Base-by-base conservation (phyloP, 2,888 invertebrate species). In the Iselma pallidipennis region DNA sequence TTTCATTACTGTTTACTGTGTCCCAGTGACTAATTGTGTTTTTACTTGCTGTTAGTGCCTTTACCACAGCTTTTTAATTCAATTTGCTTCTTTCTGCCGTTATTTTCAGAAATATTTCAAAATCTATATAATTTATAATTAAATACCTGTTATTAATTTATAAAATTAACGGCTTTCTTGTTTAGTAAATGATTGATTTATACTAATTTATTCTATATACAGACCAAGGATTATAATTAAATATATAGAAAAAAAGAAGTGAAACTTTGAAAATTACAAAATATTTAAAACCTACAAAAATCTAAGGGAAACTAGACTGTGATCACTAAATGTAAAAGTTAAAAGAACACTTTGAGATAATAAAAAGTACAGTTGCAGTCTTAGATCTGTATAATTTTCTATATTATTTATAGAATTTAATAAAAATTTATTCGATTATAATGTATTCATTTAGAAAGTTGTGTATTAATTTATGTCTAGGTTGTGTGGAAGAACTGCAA, bases 401-500 rank as follows among this genome's bases (percentile, higher is more conserved):
- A 16, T n/a, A 33, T 57, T 19, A 33, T 33, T 29, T 60, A 50
- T 50, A 3, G 23, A 4, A 14, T 53, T 37, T 25, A 62, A 49
- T 57, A 50, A 49, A 52, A 33, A 26, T 14, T 49, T 21, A 45
- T 37, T 62, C 51, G 16, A 16, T 42, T 42, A 42, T 1, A 19
- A 42, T 9, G 5, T 19, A 42, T 42, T 21, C 1, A 42, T 42
- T 42, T 42, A 42, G 42, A 42, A 42, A 42, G 42, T 42, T 42
- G 42, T 21, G 3, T 42, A 19, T n/a, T 9, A 42, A 42, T 42
- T 42, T 10, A 48, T 29, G 69, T 72, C 26, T 76, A 91, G 91
- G 89, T 63, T 95, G 95, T 75, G 88, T 89, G 1, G 86, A 87
- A 51, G 88, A 90, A 55, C 84, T 95, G 57, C 90, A 92, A 71